Conservation (phyloP, 2,113 vertebrate species). For the Indri indri region DNA sequence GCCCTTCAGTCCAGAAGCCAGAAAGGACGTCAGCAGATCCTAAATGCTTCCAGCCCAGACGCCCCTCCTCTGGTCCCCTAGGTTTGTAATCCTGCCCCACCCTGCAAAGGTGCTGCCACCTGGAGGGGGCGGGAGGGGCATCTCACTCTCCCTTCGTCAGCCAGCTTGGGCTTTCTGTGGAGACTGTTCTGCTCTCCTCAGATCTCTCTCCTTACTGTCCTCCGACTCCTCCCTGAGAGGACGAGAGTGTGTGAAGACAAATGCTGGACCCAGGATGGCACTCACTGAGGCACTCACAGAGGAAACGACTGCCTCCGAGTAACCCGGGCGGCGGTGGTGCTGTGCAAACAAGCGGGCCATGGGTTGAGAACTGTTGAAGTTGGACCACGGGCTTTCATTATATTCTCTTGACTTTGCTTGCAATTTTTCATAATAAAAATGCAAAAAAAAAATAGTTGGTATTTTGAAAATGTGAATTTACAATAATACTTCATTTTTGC, state of each 20-base stretch:
- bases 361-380: neutral
- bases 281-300: neutral
- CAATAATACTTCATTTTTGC: neutral
- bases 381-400: neutral
- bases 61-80: too few species aligned
- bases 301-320: neutral
- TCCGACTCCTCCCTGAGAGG: neutral
- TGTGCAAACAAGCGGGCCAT: fast-evolving
- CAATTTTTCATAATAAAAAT: neutral
- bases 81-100: neutral
- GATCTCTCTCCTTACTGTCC: too few species aligned
- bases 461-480: constrained; percentile 31
- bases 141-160: neutral
- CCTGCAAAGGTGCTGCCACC: neutral
- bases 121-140: neutral
- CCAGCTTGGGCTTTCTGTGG: neutral
- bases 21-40: neutral
- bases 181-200: neutral
- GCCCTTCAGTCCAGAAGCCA: neutral
- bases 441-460: neutral
- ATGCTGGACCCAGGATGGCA: too few species aligned
- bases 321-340: fast-evolving
- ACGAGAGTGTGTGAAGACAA: neutral
- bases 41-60: neutral
- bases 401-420: neutral